phyloP scores from a whole-genome alignment of 2,113 vertebrate species.

The Pelobates fuscus region DNA sequence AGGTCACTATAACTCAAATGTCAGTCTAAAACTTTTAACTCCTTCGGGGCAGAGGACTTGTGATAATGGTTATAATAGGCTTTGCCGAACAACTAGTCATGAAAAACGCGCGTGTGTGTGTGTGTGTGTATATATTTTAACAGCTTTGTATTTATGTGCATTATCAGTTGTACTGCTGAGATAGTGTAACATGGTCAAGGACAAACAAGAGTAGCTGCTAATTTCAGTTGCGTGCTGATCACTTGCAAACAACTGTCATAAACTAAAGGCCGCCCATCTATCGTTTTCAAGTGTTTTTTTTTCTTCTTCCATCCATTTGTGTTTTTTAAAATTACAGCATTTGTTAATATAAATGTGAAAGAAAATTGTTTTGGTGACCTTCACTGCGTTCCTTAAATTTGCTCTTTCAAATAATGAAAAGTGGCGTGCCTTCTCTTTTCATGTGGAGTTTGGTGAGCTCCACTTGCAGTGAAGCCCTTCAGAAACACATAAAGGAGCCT shows the following conservation, averaged over 20 bases:
- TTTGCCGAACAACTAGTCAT: no score
- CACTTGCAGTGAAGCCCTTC: not conserved
- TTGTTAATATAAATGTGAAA: not conserved
- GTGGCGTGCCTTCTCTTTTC: not conserved
- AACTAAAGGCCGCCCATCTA: not conserved
- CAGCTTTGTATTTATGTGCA: no score
- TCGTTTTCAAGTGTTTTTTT: not conserved
- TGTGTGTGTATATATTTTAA: no score
- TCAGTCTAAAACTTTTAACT: no score
- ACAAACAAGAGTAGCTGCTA: not conserved
- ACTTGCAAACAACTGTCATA: not conserved
- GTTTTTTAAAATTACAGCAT: not conserved
- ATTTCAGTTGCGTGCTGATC: not conserved
- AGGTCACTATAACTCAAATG: no score
- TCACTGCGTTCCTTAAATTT: not conserved
- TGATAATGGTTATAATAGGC: no score
- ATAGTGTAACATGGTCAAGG: not conserved
- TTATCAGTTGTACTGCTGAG: no score
- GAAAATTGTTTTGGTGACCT: not conserved
- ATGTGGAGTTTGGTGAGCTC: not conserved
- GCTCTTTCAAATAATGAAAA: not conserved
- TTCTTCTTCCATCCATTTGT: not conserved
- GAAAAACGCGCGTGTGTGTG: no score
- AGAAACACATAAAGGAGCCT: constrained; percentile 4
- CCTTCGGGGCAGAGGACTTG: no score